Percentiles rank a stretch among this genome's conserved stretches.
phyloP scores from a whole-genome alignment of 2,888 invertebrate genomes.

The Andrena hattorfiana region DNA sequence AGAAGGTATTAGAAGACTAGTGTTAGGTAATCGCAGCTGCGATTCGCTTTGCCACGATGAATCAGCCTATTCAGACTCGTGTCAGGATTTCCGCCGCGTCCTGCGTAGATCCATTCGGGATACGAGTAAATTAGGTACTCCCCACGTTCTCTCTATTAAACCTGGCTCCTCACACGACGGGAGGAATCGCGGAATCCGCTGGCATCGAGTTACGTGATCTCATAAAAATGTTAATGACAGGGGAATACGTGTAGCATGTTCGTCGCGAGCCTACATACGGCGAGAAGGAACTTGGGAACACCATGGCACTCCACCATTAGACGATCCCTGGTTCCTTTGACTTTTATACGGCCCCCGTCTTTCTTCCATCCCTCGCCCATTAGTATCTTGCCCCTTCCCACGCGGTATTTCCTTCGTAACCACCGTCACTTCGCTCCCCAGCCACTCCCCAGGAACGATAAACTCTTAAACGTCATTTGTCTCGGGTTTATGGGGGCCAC shows the following conservation, averaged over 20 bases:
- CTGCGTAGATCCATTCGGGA: background rate
- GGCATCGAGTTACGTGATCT: conserved; percentile 76
- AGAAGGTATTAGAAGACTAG: too few species aligned
- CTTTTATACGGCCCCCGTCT: conserved; percentile 12
- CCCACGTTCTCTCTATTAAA: conserved; percentile 25
- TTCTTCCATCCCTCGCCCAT: conserved; percentile 20
- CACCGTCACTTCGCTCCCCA: conserved; percentile 22
- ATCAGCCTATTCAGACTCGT: background rate
- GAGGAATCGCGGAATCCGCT: conserved; percentile 32
- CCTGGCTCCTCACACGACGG: conserved; percentile 1
- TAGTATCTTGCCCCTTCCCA: conserved; percentile 45
- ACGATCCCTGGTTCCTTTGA: conserved; percentile 11
- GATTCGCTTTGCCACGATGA: background rate
- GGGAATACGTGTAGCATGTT: conserved; percentile 23
- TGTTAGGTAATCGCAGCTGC: too few species aligned
- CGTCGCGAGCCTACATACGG: background rate
- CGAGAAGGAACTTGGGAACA: conserved; percentile 12
- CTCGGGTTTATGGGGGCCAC: conserved; percentile 72
- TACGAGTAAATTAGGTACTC: conserved; percentile 29
- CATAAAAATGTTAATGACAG: conserved; percentile 82
- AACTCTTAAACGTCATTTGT: conserved; percentile 76
- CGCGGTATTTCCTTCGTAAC: conserved; percentile 42
- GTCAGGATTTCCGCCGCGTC: background rate
- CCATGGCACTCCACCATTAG: conserved; percentile 39
- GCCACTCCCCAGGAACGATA: conserved; percentile 43